Evolutionary conservation across 2,888 invertebrate species (phyloP).

Genomic region (Eupithecia exiguata): DNA sequence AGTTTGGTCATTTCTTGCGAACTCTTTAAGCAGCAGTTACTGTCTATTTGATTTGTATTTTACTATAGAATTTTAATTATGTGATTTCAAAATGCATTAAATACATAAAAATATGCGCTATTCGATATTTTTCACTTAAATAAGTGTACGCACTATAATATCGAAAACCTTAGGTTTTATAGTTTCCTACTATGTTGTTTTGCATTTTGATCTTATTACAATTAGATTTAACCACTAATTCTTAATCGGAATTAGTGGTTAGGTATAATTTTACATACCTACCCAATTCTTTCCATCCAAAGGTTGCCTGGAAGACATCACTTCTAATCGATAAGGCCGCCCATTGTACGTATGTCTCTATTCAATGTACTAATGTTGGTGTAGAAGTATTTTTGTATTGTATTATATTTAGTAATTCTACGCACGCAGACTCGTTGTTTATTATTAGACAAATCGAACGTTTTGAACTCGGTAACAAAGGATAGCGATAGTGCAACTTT

Average conservation of each 20-base stretch:
- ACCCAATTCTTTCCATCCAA: too few species aligned
- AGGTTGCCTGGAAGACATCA: background rate
- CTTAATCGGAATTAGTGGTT: too few species aligned
- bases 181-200: background rate
- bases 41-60: background rate
- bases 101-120: background rate
- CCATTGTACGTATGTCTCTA: too few species aligned
- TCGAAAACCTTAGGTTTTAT: background rate
- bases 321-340: too few species aligned
- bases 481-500: background rate
- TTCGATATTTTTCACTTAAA: too few species aligned
- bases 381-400: too few species aligned
- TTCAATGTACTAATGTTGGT: too few species aligned
- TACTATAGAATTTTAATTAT: background rate
- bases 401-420: background rate
- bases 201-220: background rate
- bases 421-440: background rate
- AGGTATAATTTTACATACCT: too few species aligned
- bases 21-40: slow-evolving; percentile 61
- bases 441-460: background rate
- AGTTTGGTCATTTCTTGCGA: slow-evolving; percentile 82
- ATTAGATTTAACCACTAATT: too few species aligned
- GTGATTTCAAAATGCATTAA: background rate
- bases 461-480: background rate
- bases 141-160: too few species aligned